Evolutionary conservation across 2,113 vertebrate species (phyloP).

Genomic region (Arenaria interpres): DNA sequence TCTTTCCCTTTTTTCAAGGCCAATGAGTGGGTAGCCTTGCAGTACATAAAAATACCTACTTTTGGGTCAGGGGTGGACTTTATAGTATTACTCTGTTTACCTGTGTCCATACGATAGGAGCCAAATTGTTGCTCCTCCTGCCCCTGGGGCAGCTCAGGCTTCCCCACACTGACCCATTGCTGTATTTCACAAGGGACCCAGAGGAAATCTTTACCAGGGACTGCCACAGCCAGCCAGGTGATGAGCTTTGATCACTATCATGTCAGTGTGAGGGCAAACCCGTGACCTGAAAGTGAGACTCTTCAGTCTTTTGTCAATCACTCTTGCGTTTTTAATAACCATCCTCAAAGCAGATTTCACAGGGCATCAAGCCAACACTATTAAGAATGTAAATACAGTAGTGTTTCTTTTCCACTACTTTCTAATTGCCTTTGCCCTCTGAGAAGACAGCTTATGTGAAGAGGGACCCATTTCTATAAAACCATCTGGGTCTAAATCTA

Average conservation of each 20-base stretch:
- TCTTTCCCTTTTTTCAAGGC: background rate
- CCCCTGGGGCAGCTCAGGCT: background rate
- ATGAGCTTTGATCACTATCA: background rate
- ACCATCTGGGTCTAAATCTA: background rate
- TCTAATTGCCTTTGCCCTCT: slow-evolving; percentile 46
- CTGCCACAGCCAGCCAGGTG: background rate
- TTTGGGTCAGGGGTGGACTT: background rate
- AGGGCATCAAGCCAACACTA: slow-evolving; percentile 21
- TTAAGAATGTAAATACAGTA: slow-evolving; percentile 37
- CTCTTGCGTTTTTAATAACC: background rate
- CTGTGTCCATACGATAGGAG: background rate
- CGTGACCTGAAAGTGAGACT: background rate
- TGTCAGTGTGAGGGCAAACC: background rate
- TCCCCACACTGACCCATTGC: background rate
- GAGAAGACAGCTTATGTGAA: background rate
- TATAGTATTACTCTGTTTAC: background rate
- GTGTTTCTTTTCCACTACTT: slow-evolving; percentile 27
- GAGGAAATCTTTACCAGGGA: background rate
- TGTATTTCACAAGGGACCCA: background rate
- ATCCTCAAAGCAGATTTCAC: background rate
- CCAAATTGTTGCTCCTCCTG: background rate
- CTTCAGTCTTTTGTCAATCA: background rate
- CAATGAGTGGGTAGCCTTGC: background rate
- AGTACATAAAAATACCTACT: background rate
- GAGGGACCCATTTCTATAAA: background rate